phyloP scores from a whole-genome alignment of 2,797 vertebrate genomes.

The Clarias pachynema region DNA sequence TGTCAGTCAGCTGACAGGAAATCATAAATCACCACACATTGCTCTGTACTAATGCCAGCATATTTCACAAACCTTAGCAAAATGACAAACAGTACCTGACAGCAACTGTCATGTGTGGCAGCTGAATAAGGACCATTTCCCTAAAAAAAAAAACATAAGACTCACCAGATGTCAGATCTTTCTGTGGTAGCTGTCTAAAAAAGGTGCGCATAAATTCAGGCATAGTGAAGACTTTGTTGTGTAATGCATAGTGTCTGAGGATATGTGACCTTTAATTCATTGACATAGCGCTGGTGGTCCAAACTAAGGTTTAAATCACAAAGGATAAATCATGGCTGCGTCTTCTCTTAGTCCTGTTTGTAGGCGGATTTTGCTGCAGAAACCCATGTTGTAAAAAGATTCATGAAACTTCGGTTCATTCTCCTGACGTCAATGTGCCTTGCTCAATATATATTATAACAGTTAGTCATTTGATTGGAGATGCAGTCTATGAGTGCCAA shows the following conservation, averaged over 20 bases:
- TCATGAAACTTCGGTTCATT: too few relatives aligned
- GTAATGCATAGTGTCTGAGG: neutral
- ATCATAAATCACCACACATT: constrained; percentile 36
- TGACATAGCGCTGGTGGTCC: neutral
- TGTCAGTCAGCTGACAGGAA: constrained; percentile 41
- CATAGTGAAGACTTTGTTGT: constrained; percentile 7
- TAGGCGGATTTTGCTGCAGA: neutral
- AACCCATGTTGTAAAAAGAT: neutral
- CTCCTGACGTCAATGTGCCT: too few relatives aligned
- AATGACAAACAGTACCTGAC: constrained; percentile 30
- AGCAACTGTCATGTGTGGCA: constrained; percentile 26
- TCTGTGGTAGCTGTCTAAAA: neutral
- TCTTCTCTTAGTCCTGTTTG: neutral
- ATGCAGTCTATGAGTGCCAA: too few relatives aligned
- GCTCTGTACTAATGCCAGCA: constrained; percentile 35
- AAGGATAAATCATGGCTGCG: neutral
- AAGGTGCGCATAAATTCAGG: neutral
- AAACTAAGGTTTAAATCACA: neutral
- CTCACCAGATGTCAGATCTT: neutral
- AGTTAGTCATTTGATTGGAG: too few relatives aligned
- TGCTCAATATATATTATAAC: too few relatives aligned
- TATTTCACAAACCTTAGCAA: constrained; percentile 19
- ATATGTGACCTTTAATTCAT: neutral
- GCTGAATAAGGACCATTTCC: neutral
- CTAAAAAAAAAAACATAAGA: neutral